Evolutionary conservation across 2,113 vertebrate species (phyloP), one percentile per base, ranked within the genome.

Genomic region (Junco hyemalis): DNA sequence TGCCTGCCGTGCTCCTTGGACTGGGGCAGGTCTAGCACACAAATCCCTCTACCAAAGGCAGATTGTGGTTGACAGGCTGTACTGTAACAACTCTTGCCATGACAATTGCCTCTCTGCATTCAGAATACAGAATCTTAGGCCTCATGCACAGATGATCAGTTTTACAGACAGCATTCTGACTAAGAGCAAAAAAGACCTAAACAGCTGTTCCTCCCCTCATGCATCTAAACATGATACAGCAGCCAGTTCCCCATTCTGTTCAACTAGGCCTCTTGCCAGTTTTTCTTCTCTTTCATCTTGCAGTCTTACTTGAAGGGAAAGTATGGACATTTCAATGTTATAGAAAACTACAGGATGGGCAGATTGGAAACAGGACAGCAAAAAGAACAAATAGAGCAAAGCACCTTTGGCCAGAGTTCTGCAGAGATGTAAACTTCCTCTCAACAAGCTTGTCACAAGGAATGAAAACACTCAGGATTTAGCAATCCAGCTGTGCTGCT

Each of bases 1-100:
- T 0, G 0, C 44, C 23, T 44, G 31, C 26, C 42, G 44, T 0
- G 0, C 28, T 29, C 63, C 57, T 19, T 0, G 18, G 61, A 24
- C 45, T 8, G 23, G n/a, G 17, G 33, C 68, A 90, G 31, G 35
- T 51, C 29, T n/a, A 31, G n/a, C 3, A 6, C 35, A 38, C n/a
- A 7, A 48, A 53, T 15, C 21, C 29, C 26, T 50, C 44, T 61
- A 5, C 11, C 40, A 45, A 36, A 84, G 29, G n/a, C 45, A 74
- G 47, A 40, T 50, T 61, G 68, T 2, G 8, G 5, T 24, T 61
- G 36, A 42, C 15, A 69, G 40, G 36, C 50, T 77, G 11, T 42
- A 42, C 38, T 21, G 2, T 11, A 68, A 35, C 23, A 29, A 21
- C 40, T 48, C 22, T 33, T 40, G 56, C 47, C 31, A 25, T 12